Conservation (phyloP, 2,113 vertebrate species). For the Onychorhynchus coronatus region DNA sequence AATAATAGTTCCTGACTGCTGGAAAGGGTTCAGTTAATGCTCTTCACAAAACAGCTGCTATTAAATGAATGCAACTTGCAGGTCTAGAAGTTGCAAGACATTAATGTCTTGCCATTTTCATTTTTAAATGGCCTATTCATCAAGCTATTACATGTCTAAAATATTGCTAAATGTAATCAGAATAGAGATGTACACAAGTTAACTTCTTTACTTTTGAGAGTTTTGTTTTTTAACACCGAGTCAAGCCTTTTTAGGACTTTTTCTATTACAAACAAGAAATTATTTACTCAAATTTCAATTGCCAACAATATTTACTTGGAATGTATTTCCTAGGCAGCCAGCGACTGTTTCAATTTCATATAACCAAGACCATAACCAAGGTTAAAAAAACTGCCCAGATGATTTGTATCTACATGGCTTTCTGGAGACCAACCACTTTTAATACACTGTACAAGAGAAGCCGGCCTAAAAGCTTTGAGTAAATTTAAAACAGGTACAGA, state of each 20-base stretch:
- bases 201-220: background rate
- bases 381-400: background rate
- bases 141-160: background rate
- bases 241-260: fast-evolving
- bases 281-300: background rate
- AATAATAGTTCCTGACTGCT: background rate
- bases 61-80: background rate
- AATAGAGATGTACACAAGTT: background rate
- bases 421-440: background rate
- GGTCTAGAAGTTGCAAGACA: background rate
- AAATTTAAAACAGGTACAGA: background rate
- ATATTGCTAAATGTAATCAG: background rate
- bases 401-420: background rate
- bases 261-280: background rate
- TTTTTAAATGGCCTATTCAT: background rate
- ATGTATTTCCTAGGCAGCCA: background rate
- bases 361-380: background rate
- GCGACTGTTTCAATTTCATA: background rate
- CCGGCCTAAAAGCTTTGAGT: background rate
- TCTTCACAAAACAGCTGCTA: background rate
- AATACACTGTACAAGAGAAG: background rate
- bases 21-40: fast-evolving
- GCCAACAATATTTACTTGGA: background rate
- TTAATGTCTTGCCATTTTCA: background rate
- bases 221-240: background rate